Evolutionary conservation across 2,888 invertebrate genomes (phyloP).

Genomic region (Aphodius sticticus): DNA sequence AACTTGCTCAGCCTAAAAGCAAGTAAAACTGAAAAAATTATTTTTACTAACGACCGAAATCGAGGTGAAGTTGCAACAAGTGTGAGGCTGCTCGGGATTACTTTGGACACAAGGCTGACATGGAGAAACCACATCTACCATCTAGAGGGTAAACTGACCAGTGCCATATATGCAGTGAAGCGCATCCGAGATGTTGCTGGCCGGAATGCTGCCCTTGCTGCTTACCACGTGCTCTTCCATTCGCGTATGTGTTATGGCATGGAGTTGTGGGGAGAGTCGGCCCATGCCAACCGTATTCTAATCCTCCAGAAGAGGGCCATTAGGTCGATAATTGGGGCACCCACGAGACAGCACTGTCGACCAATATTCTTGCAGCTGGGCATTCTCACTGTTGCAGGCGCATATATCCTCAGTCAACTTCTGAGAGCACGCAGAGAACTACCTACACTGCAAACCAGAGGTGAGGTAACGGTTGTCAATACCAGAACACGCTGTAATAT

Average conservation of each 20-base stretch:
- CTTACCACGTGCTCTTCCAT: background rate
- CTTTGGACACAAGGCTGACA: conserved; percentile 8
- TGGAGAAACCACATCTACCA: conserved; percentile 10
- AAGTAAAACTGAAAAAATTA: conserved; percentile 9
- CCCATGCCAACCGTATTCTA: background rate
- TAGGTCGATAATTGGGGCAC: conserved; percentile 1
- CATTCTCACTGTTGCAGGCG: background rate
- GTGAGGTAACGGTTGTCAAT: background rate
- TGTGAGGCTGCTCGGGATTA: conserved; percentile 13
- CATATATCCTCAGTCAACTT: background rate
- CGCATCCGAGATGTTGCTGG: background rate
- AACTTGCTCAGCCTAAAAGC: background rate
- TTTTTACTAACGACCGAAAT: background rate
- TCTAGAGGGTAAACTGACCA: background rate
- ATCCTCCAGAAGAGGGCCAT: conserved; percentile 10
- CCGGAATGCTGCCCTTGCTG: background rate
- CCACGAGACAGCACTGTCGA: background rate
- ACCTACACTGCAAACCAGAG: background rate
- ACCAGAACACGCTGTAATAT: no score
- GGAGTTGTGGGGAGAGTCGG: background rate
- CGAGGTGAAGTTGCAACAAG: background rate
- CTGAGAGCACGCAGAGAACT: background rate
- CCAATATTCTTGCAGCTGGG: background rate
- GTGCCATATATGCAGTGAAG: background rate
- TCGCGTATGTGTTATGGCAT: background rate